A percentile compares a stretch with the other conserved stretches of the same genome.
Conservation (phyloP, 2,888 invertebrate species). For the Leptinotarsa haldemani region DNA sequence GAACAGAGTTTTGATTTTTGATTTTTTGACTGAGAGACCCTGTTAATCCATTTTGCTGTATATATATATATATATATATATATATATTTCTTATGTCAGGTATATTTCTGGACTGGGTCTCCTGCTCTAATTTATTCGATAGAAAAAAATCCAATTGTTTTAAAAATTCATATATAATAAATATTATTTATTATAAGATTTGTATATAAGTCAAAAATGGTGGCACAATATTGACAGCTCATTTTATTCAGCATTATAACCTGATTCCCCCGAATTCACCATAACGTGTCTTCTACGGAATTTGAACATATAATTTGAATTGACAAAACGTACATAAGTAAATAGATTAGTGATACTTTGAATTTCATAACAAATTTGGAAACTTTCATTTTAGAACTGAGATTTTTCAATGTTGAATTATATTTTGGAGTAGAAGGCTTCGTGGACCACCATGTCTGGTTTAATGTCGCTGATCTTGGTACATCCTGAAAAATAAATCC, state of each 20-base stretch:
- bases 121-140: constrained; percentile 15
- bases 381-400: no score
- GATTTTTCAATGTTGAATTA: constrained; percentile 1
- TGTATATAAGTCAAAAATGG: constrained; percentile 44
- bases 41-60: no score
- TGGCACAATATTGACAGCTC: constrained; percentile 36
- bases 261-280: background rate
- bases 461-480: constrained; percentile 72
- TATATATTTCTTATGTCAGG: no score
- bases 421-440: constrained; percentile 58
- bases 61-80: no score
- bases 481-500: constrained; percentile 70
- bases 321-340: no score
- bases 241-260: background rate
- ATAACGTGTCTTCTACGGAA: background rate
- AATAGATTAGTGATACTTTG: no score
- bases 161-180: constrained; percentile 29
- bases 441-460: constrained; percentile 77
- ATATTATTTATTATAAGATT: constrained; percentile 47
- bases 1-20: no score
- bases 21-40: no score
- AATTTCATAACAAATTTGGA: no score
- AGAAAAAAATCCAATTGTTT: constrained; percentile 9
- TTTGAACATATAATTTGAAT: no score
- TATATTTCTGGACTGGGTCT: no score